Evolutionary conservation across 2,888 invertebrate genomes (phyloP), one percentile per base, ranked within the genome.

Genomic region (Argyresthia albistria): DNA sequence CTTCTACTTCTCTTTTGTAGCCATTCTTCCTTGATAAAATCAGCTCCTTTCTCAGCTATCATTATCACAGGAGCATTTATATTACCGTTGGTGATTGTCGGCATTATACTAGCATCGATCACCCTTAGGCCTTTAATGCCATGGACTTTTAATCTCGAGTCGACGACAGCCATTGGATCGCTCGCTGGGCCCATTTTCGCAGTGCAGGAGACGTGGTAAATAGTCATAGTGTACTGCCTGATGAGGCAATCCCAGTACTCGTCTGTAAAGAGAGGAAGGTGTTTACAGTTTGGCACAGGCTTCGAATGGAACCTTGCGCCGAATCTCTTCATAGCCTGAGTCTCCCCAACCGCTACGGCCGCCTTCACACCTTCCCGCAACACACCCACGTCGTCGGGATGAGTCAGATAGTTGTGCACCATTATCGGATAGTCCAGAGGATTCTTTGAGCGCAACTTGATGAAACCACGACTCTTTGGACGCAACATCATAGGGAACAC

Each of bases 401-500:
- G 93, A 0, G 95, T 93, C 56, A 98, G 84, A 70, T 98, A 98
- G 73, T 98, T 98, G 66, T 97, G 97, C 63, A 96, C 93, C 70
- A 98, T 90, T 4, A 95, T 81, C 0, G 98, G 98, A 73, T 96
- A 94, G 8, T 95, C 92, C 67, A 91, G 71, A 0, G 94, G 93
- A 75, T 94, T 91, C 50, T 88, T 90, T 0, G 91, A 90, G 47
- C 89, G 89, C 1, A 97, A 75, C 60, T 92, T 93, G 0, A 98
- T 89, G 60, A 90, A 90, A 0, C 98, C 98, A 6, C 92, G 88
- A 54, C 96, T 95, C 65, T 95, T 94, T 0, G 98, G 96, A 0
- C 98, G 89, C 65, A 98, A 73, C 90, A 96, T 93, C 95, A 96
- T 95, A 1, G 96, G 95, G 60, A 95, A 95, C 9, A 96, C 89